Base-by-base conservation (phyloP, 1,140 invertebrate genomes). In the Luehdorfia chinensis region DNA sequence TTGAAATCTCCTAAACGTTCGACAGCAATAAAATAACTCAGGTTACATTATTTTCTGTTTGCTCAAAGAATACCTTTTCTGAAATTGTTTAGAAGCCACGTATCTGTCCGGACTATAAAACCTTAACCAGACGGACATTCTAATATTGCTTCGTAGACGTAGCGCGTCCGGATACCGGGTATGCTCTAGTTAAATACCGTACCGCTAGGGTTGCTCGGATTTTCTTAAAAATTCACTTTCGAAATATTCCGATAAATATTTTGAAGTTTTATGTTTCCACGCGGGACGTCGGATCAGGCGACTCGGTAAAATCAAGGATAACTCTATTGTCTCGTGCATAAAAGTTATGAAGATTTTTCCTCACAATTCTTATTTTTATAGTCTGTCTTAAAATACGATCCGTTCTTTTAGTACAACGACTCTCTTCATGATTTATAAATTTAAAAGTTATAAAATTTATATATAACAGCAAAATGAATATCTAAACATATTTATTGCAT, bases 51-150 rank as follows among this genome's bases (percentile, higher is more conserved):
- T 37, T 37, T 37, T 37, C 34, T 9, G 18, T 37, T 37, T 21
- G 34, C 34, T 49, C 47, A 41, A 41, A 41, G 28, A 41, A 51
- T 37, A 37, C 34, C 34, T 37, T 21, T 19, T 18, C 18, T 33
- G 44, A 52, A 47, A 53, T 53, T 47, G 50, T 53, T 53, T 47
- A 37, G 34, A 37, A 37, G 18, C 34, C 34, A 37, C 34, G 34
- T 37, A 19, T 37, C 18, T 37, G 34, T 46, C 36, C 32, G 45
- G 19, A 39, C 28, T 47, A 30, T 54, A 55, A 50, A 44, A 49
- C 50, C 47, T 54, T 37, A 45, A 31, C 39, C 16, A 30, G 43
- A 23, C 55, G 39, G 51, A 54, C 56, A 54, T 59, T 54, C 56
- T 59, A 54, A 54, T 59, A 59, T 54, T 32, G 33, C 47, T 48